A percentile compares a stretch with the other conserved stretches of the same genome.
These are phyloP conservation scores for Ctenochaetus hawaiiensis DNA, from an alignment of 2,797 vertebrate species.

Conservation along the genomic window DNA sequence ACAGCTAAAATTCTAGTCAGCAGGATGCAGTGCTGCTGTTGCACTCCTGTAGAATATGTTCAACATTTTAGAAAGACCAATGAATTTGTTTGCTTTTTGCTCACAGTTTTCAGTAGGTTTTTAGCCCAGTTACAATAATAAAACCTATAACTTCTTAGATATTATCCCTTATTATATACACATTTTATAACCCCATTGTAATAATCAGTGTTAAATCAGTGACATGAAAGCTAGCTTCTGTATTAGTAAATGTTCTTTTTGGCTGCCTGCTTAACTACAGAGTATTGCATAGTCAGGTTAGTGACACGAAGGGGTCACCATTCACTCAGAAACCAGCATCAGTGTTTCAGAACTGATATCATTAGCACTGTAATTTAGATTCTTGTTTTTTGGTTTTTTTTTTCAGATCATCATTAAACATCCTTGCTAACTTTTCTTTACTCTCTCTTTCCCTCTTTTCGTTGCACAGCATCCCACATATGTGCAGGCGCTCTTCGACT, in stretches of 20 bases:
- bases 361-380: no score
- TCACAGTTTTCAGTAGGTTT: neutral
- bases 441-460: neutral
- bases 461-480: conserved; percentile 92
- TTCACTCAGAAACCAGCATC: neutral
- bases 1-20: neutral
- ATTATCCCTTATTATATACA: neutral
- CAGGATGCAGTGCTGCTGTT: neutral
- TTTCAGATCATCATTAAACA: no score
- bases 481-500: conserved; percentile 98
- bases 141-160: no score
- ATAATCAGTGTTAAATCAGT: neutral
- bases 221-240: no score
- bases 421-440: neutral
- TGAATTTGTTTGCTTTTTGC: neutral
- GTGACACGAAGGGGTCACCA: neutral
- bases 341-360: neutral
- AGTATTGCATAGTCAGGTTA: neutral
- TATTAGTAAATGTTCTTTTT: neutral
- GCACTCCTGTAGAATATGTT: neutral
- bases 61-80: neutral
- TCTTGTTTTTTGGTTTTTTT: no score
- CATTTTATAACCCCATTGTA: neutral
- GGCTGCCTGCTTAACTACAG: no score
- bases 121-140: neutral